Conservation (phyloP, 2,113 vertebrate genomes). For the Collichthys lucidus region DNA sequence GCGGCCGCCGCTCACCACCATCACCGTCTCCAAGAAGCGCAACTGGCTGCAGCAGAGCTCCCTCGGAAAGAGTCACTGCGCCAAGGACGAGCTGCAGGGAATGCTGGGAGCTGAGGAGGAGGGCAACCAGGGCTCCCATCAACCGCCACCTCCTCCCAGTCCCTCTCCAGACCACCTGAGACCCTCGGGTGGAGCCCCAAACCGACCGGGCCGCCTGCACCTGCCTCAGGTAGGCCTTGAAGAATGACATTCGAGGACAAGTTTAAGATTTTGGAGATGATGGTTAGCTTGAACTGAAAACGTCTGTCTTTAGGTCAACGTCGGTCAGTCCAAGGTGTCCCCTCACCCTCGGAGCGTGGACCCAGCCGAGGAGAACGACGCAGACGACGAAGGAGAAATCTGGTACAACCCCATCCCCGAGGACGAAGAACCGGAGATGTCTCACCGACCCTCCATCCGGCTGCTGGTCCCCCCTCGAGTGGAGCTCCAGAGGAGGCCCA, state of each 20-base stretch:
- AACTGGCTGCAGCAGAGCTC: conserved; percentile 97
- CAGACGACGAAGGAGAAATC: conserved; percentile 97
- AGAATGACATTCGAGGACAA: background rate
- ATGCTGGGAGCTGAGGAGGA: conserved; percentile 80
- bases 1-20: conserved; percentile 86
- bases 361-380: conserved; percentile 91
- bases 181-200: conserved; percentile 34
- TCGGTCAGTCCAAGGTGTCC: conserved; percentile 47
- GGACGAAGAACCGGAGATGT: conserved; percentile 86
- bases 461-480: conserved; percentile 61
- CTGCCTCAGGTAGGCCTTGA: conserved; percentile 51
- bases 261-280: background rate
- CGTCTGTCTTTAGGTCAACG: conserved; percentile 42
- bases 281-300: background rate
- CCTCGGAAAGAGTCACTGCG: conserved; percentile 66
- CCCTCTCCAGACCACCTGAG: conserved; percentile 76
- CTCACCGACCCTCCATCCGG: conserved; percentile 46
- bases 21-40: conserved; percentile 97
- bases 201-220: conserved; percentile 31
- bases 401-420: conserved; percentile 99
- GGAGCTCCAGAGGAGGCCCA: conserved; percentile 67
- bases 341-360: conserved; percentile 72
- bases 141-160: conserved; percentile 57
- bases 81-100: conserved; percentile 79
- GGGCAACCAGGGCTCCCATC: conserved; percentile 57